Evolutionary conservation across 2,888 invertebrate genomes (phyloP), one percentile per base, ranked within the genome.

Genomic region (Leucophenga maculata): DNA sequence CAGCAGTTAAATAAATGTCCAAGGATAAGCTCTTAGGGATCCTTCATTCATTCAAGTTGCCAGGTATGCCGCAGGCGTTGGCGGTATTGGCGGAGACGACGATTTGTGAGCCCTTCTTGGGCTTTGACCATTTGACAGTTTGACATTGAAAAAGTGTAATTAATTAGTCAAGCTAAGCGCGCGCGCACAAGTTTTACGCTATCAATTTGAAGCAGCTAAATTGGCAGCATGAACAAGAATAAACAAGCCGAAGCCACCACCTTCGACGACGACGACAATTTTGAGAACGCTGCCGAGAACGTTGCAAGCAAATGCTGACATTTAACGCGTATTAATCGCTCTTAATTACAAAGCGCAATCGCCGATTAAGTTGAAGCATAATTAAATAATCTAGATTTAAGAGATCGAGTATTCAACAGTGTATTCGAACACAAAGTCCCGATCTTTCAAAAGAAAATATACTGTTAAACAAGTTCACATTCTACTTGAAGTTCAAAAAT

Each of bases 101-200:
- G 46, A 20, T 20, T 59, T n/a, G n/a, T 18, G 13, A 52, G 9
- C 52, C 8, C 18, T 18, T 52, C 16, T 16, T 18, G 16, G 18
- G 20, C 18, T 3, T 6, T 52, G n/a, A 3, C 18, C 52, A 52
- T 6, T 16, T 73, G 78, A 78, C 79, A 78, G 79, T 74, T 79
- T 84, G 83, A 84, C 84, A 79, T 83, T 86, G 82, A 81, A 82
- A 79, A 84, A 84, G 76, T 77, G 76, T 78, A 79, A 85, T 82
- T 84, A 84, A 86, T 86, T 82, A 82, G 77, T 77, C 77, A 78
- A 71, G 74, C 75, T 26, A 26, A 26, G 26, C 26, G 26, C 26
- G 26, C 26, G 26, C 26, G 4, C 26, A 26, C 26, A 26, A n/a
- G n/a, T 39, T 39, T 39, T 8, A 39, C 11, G 26, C 55, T 55